Evolutionary conservation across 2,888 invertebrate genomes (phyloP).

Genomic region (Nemurella pictetii): DNA sequence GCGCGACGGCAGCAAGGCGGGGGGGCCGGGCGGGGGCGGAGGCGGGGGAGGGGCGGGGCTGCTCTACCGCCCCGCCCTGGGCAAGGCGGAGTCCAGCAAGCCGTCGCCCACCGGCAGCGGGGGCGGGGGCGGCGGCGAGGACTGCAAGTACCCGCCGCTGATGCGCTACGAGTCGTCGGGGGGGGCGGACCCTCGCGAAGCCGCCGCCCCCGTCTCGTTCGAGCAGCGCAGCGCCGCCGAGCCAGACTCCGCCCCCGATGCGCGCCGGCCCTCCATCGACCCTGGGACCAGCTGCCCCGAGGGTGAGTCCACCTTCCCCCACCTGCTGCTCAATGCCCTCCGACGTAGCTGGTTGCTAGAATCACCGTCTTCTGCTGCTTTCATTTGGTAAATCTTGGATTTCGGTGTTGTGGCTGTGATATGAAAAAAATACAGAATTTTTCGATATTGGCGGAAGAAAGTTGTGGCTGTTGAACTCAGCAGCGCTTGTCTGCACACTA

Average conservation of each 20-base stretch:
- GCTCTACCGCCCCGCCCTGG: constrained; percentile 53
- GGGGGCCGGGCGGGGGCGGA: constrained; percentile 33
- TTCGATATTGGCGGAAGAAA: no score
- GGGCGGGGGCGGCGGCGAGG: constrained; percentile 55
- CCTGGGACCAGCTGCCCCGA: constrained; percentile 55
- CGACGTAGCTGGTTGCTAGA: no score
- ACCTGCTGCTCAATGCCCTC: no score
- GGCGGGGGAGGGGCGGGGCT: background rate
- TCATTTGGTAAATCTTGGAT: no score
- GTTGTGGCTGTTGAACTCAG: no score
- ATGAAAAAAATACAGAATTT: no score
- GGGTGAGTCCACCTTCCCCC: constrained; percentile 53
- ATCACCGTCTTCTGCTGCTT: no score
- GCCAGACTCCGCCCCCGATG: constrained; percentile 41
- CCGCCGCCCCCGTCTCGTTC: constrained; percentile 44
- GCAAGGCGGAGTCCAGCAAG: constrained; percentile 55
- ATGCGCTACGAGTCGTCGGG: constrained; percentile 36
- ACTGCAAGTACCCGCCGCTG: constrained; percentile 29
- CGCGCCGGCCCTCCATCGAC: constrained; percentile 42
- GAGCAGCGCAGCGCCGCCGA: constrained; percentile 50
- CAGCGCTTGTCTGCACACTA: no score
- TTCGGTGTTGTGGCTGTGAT: no score
- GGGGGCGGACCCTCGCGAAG: constrained; percentile 32
- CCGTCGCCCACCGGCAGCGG: no score
- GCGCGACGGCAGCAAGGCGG: constrained; percentile 57